Conservation (phyloP, 2,113 vertebrate species). For the Mobula hypostoma region DNA sequence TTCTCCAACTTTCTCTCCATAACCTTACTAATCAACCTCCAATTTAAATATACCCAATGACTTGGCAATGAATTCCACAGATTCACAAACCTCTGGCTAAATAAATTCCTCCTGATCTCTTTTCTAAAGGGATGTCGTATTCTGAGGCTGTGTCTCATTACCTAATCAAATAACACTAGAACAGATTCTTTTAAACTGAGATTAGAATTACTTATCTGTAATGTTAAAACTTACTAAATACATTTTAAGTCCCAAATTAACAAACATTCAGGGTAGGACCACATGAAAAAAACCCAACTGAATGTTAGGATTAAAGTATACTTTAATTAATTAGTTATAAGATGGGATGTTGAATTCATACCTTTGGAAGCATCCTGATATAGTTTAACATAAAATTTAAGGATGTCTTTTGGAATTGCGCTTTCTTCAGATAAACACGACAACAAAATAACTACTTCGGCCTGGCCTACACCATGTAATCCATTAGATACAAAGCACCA, state of each 20-base stretch:
- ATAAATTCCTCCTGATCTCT: no score
- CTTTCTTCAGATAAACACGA: constrained; percentile 75
- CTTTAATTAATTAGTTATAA: background rate
- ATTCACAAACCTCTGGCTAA: no score
- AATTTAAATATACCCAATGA: no score
- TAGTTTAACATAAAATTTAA: constrained; percentile 73
- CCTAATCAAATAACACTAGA: background rate
- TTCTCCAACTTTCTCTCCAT: no score
- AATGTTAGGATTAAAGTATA: background rate
- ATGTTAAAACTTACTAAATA: background rate
- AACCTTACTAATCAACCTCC: no score
- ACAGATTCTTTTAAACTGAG: background rate
- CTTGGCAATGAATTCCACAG: no score
- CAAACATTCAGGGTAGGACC: background rate
- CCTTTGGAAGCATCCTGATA: constrained; percentile 86
- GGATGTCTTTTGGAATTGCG: constrained; percentile 74
- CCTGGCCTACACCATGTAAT: constrained; percentile 81
- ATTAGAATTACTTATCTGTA: background rate
- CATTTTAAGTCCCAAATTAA: background rate
- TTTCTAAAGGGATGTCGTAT: no score
- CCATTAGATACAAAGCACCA: constrained; percentile 91
- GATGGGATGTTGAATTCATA: constrained; percentile 44
- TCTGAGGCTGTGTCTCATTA: no score
- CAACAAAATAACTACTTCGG: constrained; percentile 80
- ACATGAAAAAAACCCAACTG: background rate